phyloP scores from a whole-genome alignment of 2,888 invertebrate genomes.

The Drosophila paucipuncta region DNA sequence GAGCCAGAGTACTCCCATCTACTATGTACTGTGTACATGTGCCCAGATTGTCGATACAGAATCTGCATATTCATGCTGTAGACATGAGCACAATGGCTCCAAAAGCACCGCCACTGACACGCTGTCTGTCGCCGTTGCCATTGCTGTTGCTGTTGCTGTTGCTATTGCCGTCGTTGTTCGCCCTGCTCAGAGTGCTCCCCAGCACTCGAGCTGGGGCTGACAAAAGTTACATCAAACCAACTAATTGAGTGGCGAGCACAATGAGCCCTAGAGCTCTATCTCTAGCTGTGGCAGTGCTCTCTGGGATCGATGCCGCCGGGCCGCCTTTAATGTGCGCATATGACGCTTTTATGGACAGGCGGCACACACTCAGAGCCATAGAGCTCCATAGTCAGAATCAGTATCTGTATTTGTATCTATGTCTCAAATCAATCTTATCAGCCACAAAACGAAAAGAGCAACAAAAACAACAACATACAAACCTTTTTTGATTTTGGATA shows the following conservation, averaged over 20 bases:
- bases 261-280: slow-evolving; percentile 61
- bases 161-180: slow-evolving; percentile 10
- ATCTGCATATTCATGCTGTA: slow-evolving; percentile 78
- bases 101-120: slow-evolving; percentile 77
- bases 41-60: slow-evolving; percentile 53
- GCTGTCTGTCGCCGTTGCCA: slow-evolving; percentile 65
- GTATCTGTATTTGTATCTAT: slow-evolving; percentile 55
- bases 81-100: slow-evolving; percentile 69
- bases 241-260: slow-evolving; percentile 79
- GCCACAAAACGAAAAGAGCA: slow-evolving; percentile 39
- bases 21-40: slow-evolving; percentile 29
- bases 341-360: slow-evolving; percentile 61
- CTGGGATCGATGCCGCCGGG: slow-evolving; percentile 39
- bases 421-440: slow-evolving; percentile 82
- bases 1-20: slow-evolving; percentile 25
- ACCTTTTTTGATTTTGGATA: slow-evolving; percentile 46
- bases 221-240: slow-evolving; percentile 79
- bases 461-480: slow-evolving; percentile 34
- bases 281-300: slow-evolving; percentile 22
- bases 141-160: slow-evolving; percentile 28
- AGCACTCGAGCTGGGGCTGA: slow-evolving; percentile 56
- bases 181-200: slow-evolving; percentile 33
- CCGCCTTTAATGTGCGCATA: slow-evolving; percentile 73
- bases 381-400: slow-evolving; percentile 28
- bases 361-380: slow-evolving; percentile 39